Conservation (phyloP, 2,888 invertebrate species). For the Acanthococcus lagerstroemiae region DNA sequence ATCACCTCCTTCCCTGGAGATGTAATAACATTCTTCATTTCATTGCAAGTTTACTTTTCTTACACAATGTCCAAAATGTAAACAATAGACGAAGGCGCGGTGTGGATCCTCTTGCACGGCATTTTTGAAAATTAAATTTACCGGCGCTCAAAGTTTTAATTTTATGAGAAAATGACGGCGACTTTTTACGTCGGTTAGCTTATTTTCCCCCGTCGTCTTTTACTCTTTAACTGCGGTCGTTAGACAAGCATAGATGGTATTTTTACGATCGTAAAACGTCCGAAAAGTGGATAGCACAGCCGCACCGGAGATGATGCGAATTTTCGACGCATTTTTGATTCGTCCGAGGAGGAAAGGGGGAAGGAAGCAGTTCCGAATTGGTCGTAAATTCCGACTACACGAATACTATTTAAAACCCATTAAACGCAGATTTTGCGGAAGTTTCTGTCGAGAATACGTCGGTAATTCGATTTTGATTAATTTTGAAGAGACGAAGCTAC, state of each 20-base stretch:
- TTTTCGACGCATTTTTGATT: too few relatives aligned
- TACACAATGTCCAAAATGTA: background rate
- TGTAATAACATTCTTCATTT: slow-evolving; percentile 28
- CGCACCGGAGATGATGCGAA: too few relatives aligned
- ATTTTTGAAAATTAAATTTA: background rate
- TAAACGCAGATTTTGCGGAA: background rate
- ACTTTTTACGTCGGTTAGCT: background rate
- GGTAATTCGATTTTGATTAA: background rate
- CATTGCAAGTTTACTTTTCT: slow-evolving; percentile 21
- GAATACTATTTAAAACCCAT: background rate
- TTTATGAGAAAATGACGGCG: background rate
- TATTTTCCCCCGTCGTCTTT: background rate
- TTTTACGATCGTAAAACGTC: too few relatives aligned
- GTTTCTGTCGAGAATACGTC: background rate
- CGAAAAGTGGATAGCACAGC: too few relatives aligned
- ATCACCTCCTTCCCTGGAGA: slow-evolving; percentile 28
- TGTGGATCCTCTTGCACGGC: too few relatives aligned
- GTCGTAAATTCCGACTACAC: too few relatives aligned
- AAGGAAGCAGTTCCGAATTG: too few relatives aligned
- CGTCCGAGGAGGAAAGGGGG: too few relatives aligned
- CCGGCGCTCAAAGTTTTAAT: background rate
- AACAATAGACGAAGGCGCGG: too few relatives aligned
- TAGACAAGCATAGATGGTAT: too few relatives aligned
- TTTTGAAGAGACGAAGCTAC: background rate
- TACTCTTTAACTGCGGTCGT: too few relatives aligned